Evolutionary conservation across 1,140 invertebrate genomes (phyloP), one percentile per base, ranked within the genome.

Genomic region (Ceratina australensis): DNA sequence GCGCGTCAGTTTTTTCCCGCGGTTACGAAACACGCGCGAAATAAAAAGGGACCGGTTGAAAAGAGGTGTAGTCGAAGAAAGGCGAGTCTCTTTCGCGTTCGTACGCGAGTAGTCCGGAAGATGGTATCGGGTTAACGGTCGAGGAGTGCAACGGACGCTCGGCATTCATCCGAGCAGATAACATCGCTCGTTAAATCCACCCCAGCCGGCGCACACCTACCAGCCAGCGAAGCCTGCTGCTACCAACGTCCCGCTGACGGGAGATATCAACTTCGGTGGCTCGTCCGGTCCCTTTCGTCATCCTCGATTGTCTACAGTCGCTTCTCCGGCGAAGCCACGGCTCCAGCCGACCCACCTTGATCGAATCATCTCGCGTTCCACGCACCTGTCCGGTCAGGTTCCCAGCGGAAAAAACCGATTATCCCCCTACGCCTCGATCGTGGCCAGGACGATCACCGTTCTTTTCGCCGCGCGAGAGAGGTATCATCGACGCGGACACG

Each of bases 181-280:
- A 82, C 82, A 87, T 87, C 85, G 85, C 85, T 87, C 84, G 85
- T 87, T 87, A 87, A 87, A 87, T 75, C 82, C 67, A 86, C 78
- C 84, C 78, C 83, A 69, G 81, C 71, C 68, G 69, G 67, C 81
- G 66, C 73, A 80, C 83, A 72, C 73, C 83, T 80, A 84, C 84
- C 84, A 85, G 82, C 22, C 74, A 77, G 77, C 78, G 80, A 68
- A 50, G 68, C 78, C 59, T 80, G 80, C 59, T 80, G 80, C 80
- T 80, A 57, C 67, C 83, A 80, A 86, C 83, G 72, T 82, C 84
- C 77, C 85, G 80, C 83, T 78, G 83, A 86, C 84, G 80, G 71
- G 80, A 86, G 84, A 86, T 86, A 86, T 83, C 83, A 67, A 77
- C 60, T 76, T 74, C 67, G 77, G 72, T 85, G 75, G 56, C 83